Conservation (phyloP, 2,888 invertebrate species). For the Uloborus plumipes region DNA sequence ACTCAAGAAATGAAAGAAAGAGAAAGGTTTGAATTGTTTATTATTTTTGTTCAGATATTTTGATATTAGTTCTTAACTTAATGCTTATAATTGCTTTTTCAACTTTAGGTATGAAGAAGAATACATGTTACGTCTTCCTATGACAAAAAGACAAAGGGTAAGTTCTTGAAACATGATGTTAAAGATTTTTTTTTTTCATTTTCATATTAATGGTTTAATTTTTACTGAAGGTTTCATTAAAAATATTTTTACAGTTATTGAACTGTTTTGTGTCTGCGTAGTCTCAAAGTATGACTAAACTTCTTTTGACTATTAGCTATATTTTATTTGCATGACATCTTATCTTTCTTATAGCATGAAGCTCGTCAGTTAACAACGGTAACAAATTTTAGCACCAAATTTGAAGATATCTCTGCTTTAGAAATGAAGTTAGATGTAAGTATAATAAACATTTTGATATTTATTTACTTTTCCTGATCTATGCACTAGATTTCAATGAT, state of each 20-base stretch:
- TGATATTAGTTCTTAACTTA: background rate
- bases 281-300: no score
- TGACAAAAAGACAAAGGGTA: conserved; percentile 65
- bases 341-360: conserved; percentile 39
- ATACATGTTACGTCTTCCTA: conserved; percentile 60
- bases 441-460: background rate
- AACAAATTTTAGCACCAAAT: conserved; percentile 53
- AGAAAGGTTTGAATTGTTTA: conserved; percentile 25
- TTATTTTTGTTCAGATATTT: background rate
- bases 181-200: no score
- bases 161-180: background rate
- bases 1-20: conserved; percentile 51
- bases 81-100: background rate
- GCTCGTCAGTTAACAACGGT: conserved; percentile 48
- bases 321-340: background rate
- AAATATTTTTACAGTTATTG: background rate
- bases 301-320: background rate
- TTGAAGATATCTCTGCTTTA: conserved; percentile 66
- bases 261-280: no score
- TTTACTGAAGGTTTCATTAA: no score
- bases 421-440: conserved; percentile 45
- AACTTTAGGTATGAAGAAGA: conserved; percentile 65
- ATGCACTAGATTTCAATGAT: no score
- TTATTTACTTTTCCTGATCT: no score
- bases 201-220: no score